Evolutionary conservation across 2,797 vertebrate species (phyloP), one percentile per base, ranked within the genome.

Genomic region (Botia kubotai): DNA sequence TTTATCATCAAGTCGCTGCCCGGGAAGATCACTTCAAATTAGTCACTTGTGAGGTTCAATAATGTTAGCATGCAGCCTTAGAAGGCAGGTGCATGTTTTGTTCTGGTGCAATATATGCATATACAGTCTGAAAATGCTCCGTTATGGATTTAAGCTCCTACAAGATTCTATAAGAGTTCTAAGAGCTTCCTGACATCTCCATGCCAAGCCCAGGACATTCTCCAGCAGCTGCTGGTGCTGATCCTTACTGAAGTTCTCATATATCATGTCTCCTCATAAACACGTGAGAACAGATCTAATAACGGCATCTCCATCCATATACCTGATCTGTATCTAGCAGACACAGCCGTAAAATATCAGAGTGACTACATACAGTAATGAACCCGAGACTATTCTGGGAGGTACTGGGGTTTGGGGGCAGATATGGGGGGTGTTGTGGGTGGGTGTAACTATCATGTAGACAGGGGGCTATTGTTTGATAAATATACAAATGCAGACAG

Each of bases 261-360:
- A 77, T 77, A 77, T 77, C 75, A 3, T 43, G 50, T 75, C 74
- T 58, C 53, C 52, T 68, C 52, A 58, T 77, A 77, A 69, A 77
- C 75, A 77, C 17, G 66, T 60, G 36, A 70, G 43, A 63, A 36
- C 19, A 21, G 21, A 75, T 69, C 58, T 39, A 60, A 62, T 71
- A 75, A 76, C 3, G 12, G 75, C 19, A 81, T 36, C 74, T 82
- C 66, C 11, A 29, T 80, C 33, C 23, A 72, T 72, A 77, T 65
- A 80, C 43, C 58, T 43, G 55, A 63, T 46, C 58, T 6, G 29
- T 62, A 62, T 75, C 23, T 36, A 53, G 70, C 65, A 21, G 11
- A 21, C 26, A n/a, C 23, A 8, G 21, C 21, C 23, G 12, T 52
- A 52, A 52, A 52, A 16, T 4, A 52, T 13, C 60, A 7, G 60